Percentiles rank a stretch among this genome's conserved stretches.
These are phyloP conservation scores for Gymnothorax reevesii DNA, from an alignment of 2,797 vertebrate species.

Conservation along the genomic window DNA sequence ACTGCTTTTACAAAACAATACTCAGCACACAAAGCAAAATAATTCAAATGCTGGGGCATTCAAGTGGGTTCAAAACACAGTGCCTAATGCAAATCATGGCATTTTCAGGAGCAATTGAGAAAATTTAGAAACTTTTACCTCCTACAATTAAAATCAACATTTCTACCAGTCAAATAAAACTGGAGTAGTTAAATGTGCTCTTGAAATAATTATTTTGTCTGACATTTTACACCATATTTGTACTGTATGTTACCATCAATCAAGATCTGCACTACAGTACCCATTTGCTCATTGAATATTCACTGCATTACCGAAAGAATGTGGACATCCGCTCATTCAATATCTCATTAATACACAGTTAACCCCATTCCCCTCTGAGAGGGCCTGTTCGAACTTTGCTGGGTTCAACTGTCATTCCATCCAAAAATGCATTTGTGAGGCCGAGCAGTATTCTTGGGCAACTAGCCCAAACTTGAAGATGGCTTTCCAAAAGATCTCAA, in stretches of 20 bases:
- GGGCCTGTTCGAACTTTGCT: too few relatives aligned
- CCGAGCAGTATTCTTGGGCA: too few relatives aligned
- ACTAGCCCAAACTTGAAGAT: too few relatives aligned
- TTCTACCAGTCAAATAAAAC: background rate
- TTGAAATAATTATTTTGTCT: background rate
- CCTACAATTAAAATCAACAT: background rate
- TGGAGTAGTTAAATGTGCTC: background rate
- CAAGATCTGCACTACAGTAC: background rate
- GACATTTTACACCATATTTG: background rate
- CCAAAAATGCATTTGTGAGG: too few relatives aligned
- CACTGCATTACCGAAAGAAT: too few relatives aligned
- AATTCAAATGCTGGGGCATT: background rate
- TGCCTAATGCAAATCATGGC: background rate
- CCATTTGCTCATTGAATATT: background rate
- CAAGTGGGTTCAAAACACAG: background rate
- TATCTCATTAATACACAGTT: too few relatives aligned
- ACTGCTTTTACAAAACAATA: background rate
- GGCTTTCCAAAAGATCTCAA: too few relatives aligned
- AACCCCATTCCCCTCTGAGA: too few relatives aligned
- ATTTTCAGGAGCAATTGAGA: background rate
- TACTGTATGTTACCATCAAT: background rate
- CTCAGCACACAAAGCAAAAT: background rate
- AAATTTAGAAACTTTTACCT: background rate
- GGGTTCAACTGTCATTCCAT: too few relatives aligned
- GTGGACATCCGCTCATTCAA: too few relatives aligned